Evolutionary conservation across 2,888 invertebrate genomes (phyloP), one percentile per base, ranked within the genome.

Genomic region (Plebejus anna): DNA sequence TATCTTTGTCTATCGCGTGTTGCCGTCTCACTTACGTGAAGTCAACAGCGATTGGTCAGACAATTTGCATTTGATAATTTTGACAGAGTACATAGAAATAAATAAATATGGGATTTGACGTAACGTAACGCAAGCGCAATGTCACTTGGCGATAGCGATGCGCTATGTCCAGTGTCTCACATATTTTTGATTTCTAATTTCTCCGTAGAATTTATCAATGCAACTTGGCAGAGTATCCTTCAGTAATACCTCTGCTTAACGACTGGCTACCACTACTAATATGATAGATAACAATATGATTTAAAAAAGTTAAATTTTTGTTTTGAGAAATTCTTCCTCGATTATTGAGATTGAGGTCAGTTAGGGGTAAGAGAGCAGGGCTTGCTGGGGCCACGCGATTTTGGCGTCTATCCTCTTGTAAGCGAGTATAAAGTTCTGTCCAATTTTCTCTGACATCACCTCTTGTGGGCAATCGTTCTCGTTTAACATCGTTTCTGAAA

Each of bases 331-430:
- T 72, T 71, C 38, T 72, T 71, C 72, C 71, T 71, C 72, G 71
- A 11, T 71, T 71, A 22, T 72, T 72, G 59, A 76, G 59, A 77
- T 81, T 78, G 77, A 80, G 79, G 78, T 77, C 57, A 72, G 75
- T 80, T 89, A 94, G 0, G 94, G 94, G 80, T 92, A 94, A 55
- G 94, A 94, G 16, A 88, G 84, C 71, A 94, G 78, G 0, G 94
- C 94, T 80, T 95, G 95, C 81, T 95, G 95, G 77, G 99, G 99
- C 99, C 99, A 99, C 78, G 98, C 98, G 82, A 99, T 99, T 93
- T 98, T 99, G 47, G 98, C 98, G 87, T 98, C 99, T 88, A 97
- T 97, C 79, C 99, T 95, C 91, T 99, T 98, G 94, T 98, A 99
- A 28, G 98, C 99, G 89, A 99, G 96, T 88, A 98, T 97, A 90